Evolutionary conservation across 2,888 invertebrate species (phyloP).

Genomic region (Caradrina kadenii): DNA sequence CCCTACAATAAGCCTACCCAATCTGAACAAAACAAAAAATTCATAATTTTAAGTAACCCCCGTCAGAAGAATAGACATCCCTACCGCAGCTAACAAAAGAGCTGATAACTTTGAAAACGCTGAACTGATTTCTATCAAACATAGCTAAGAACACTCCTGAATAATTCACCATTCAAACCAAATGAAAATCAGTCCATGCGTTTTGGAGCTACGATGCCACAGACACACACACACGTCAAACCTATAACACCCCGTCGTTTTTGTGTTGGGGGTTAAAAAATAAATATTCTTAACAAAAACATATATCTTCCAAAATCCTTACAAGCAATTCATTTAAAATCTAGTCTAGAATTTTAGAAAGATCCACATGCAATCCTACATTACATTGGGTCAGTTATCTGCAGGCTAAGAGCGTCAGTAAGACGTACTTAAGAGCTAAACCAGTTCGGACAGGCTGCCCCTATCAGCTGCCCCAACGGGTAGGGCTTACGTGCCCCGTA

Average conservation of each 20-base stretch:
- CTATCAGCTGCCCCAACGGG: constrained; percentile 71
- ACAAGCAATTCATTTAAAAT: constrained; percentile 24
- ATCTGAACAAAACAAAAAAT: constrained; percentile 22
- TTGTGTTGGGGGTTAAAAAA: too few relatives aligned
- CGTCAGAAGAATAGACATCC: too few relatives aligned
- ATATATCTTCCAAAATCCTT: constrained; percentile 22
- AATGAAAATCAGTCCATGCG: too few relatives aligned
- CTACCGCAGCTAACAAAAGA: too few relatives aligned
- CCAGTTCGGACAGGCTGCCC: constrained; percentile 68
- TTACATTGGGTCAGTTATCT: constrained; percentile 59
- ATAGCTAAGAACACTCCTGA: too few relatives aligned
- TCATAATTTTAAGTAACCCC: too few relatives aligned
- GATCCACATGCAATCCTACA: constrained; percentile 44
- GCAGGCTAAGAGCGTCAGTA: constrained; percentile 69
- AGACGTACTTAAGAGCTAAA: constrained; percentile 78
- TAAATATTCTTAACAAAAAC: constrained; percentile 17
- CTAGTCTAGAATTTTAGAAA: constrained; percentile 37
- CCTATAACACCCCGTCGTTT: too few relatives aligned
- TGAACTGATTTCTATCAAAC: too few relatives aligned
- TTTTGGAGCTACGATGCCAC: too few relatives aligned
- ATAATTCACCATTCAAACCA: too few relatives aligned
- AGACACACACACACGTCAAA: too few relatives aligned
- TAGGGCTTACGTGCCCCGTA: constrained; percentile 64
- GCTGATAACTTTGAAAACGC: too few relatives aligned
- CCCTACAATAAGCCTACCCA: not conserved